Evolutionary conservation across 2,113 vertebrate genomes (phyloP).

Genomic region (Tursiops truncatus): DNA sequence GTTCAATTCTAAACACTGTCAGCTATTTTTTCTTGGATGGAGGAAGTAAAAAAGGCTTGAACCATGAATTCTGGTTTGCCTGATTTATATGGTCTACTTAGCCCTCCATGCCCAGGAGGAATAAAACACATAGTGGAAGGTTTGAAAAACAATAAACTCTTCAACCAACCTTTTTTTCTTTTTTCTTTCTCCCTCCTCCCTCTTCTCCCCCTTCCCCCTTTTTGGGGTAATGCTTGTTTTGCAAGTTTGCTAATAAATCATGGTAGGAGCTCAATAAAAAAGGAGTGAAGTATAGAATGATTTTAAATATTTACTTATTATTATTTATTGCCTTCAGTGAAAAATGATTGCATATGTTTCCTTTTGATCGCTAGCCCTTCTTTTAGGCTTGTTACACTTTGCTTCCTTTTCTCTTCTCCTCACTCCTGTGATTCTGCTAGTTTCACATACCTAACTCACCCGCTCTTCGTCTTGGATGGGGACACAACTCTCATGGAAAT

Average conservation of each 20-base stretch:
- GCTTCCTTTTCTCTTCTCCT: background rate
- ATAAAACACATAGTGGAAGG: background rate
- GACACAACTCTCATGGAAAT: background rate
- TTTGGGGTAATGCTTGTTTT: background rate
- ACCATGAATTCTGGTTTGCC: slow-evolving; percentile 39
- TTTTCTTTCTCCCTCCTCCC: background rate
- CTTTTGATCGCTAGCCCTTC: background rate
- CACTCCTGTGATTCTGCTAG: background rate
- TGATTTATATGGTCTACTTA: background rate
- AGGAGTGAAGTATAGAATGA: background rate
- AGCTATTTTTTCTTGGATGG: slow-evolving; percentile 10
- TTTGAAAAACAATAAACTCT: slow-evolving; percentile 32
- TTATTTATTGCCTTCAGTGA: background rate
- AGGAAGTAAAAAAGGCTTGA: background rate
- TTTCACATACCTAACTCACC: background rate
- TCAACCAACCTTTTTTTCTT: background rate
- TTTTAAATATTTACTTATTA: slow-evolving; percentile 29
- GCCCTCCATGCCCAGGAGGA: background rate
- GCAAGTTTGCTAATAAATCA: background rate
- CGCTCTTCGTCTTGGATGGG: background rate
- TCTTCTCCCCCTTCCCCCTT: background rate
- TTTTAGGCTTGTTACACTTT: background rate
- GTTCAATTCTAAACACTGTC: slow-evolving; percentile 19
- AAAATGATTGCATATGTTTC: background rate
- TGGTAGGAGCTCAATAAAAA: background rate